phyloP scores from a whole-genome alignment of 2,888 invertebrate genomes.

The Meloe dianella region DNA sequence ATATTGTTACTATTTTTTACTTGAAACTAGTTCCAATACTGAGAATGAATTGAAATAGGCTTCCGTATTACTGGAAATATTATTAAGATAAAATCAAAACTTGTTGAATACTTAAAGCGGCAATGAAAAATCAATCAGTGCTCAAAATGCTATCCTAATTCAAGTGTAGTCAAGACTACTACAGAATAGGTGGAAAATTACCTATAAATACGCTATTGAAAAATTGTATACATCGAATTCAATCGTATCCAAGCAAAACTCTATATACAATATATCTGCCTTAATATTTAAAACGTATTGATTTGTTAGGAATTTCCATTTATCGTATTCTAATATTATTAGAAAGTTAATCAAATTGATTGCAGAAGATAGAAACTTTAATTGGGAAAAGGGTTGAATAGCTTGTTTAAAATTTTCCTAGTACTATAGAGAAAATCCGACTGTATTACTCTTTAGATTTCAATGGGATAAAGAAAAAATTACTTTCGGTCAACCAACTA shows the following conservation, averaged over 20 bases:
- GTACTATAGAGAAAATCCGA: not conserved
- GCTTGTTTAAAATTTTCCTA: not conserved
- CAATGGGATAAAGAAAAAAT: not conserved
- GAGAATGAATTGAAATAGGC: not conserved
- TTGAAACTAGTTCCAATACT: not conserved
- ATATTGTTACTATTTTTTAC: not conserved
- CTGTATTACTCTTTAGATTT: not conserved
- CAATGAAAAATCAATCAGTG: not conserved
- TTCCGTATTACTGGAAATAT: not conserved
- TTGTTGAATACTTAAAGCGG: not conserved
- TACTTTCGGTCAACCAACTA: slow-evolving; percentile 12
- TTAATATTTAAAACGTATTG: not conserved
- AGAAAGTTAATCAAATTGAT: too few relatives aligned
- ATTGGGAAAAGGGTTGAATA: not conserved
- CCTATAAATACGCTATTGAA: not conserved
- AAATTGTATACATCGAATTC: not conserved
- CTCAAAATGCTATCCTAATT: not conserved
- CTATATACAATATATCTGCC: not conserved
- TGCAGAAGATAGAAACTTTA: not conserved
- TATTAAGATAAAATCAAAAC: not conserved
- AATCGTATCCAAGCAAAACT: not conserved
- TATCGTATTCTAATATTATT: too few relatives aligned
- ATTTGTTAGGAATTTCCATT: too few relatives aligned
- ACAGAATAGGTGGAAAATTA: not conserved
- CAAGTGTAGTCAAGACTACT: not conserved